Base-by-base conservation (phyloP, 2,113 vertebrate genomes). In the Plectropomus leopardus region DNA sequence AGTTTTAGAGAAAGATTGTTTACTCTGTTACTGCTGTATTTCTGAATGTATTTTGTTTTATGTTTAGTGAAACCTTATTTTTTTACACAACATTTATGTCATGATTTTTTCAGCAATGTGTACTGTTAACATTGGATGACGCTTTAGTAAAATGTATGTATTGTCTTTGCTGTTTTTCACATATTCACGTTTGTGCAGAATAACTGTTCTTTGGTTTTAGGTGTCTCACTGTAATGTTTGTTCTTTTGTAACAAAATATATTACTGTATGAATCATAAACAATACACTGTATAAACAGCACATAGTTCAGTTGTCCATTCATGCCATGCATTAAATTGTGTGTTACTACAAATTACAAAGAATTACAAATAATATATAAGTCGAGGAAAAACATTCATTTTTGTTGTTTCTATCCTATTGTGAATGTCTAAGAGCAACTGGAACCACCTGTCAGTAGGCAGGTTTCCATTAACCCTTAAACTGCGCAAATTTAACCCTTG, bases 191-290 rank as follows among this genome's bases (percentile, higher is more conserved):
- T 36, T 3, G 42, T 60, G 36, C 65, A 63, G 17, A 55, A 7
- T 9, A 54, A 45, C 26, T 13, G 11, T 50, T n/a, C 21, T 55
- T 45, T 30, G 42, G 23, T 23, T 48, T 57, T 36, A 2, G 19
- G 51, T 40, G 30, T 63, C 40, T 74, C 40, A 58, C 8, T 64
- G 42, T 75, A 50, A 24, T 42, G 21, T 60, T 57, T 24, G 44
- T 26, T 24, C 60, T 74, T 64, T 21, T 30, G 11, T 8, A 75
- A 61, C 75, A 61, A 67, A 86, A 40, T n/a, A 42, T 64, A 17
- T 59, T n/a, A 59, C 28, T 7, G 26, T 63, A 59, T 40, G 11
- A 64, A 17, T 42, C 15, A 47, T 3, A 4, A 71, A 50, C 17
- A 36, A 72, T 16, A n/a, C 5, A 57, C 13, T 42, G 28, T 45